Evolutionary conservation across 1,140 invertebrate species (phyloP), one percentile per base, ranked within the genome.

Genomic region (Ips typographus): DNA sequence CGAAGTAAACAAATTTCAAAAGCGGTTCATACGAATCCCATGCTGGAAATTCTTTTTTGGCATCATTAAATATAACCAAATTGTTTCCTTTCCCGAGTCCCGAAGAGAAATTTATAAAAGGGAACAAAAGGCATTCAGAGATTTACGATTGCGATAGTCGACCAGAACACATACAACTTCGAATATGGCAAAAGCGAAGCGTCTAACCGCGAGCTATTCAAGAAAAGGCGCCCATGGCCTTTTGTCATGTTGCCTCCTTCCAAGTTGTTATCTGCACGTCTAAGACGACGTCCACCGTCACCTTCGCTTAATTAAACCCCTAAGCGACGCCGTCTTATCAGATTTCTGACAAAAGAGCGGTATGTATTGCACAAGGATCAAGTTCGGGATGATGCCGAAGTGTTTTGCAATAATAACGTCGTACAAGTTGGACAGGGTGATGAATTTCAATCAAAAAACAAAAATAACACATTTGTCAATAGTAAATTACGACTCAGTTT

Each of bases 291-390:
- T 71, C 72, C 66, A 71, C 68, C 68, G 65, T 66, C 72, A 73
- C 72, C 72, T 73, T 70, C 69, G 69, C 68, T 71, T 73, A 73
- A 73, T 73, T 73, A 73, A 73, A 73, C 72, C 65, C 68, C 58
- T 68, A 70, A 71, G 68, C 71, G 67, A 72, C 62, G 64, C 51
- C 67, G 58, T 60, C 71, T 47, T 72, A 72, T 72, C 66, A 69
- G 65, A 72, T 69, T 63, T 61, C 53, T 60, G 65, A 67, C 65
- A 67, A 67, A 67, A 60, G 65, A 67, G 22, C 22, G 44, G 51
- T 63, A 56, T 47, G 6, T 55, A 65, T 38, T 6, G 22, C 52
- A 41, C 51, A 41, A 38, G 52, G 65, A 67, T 59, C 56, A 36
- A 57, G 56, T 67, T 67, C 39, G 52, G 43, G 40, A 51, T 41